phyloP scores from a whole-genome alignment of 2,113 vertebrate genomes.

The Calypte anna region DNA sequence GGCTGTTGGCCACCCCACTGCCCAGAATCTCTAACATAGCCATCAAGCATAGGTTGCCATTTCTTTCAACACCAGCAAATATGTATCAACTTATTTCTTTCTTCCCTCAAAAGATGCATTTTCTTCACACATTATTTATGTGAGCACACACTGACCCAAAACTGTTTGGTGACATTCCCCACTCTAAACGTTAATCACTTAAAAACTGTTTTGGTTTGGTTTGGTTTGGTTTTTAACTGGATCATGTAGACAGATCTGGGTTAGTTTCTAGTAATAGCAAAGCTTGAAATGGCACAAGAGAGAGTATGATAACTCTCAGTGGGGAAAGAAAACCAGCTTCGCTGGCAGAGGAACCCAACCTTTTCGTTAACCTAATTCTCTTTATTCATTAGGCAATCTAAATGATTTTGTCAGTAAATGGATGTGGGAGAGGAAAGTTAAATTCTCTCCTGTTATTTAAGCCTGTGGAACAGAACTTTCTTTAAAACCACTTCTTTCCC shows the following conservation, averaged over 20 bases:
- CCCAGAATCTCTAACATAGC: neutral
- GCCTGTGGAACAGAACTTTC: neutral
- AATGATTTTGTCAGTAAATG: neutral
- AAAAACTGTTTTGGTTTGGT: neutral
- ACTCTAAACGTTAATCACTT: neutral
- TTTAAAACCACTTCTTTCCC: neutral
- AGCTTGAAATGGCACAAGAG: neutral
- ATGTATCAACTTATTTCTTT: neutral
- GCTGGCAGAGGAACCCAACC: neutral
- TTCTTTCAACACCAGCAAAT: neutral
- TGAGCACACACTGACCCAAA: neutral
- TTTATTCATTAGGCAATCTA: neutral
- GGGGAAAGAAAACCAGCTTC: neutral
- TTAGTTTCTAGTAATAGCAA: neutral
- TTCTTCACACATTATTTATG: neutral
- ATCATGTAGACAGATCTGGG: neutral
- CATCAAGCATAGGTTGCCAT: accelerated
- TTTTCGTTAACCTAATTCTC: constrained; percentile 19
- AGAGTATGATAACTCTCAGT: neutral
- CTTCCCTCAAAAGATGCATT: neutral
- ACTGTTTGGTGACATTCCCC: neutral
- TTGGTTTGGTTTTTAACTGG: neutral
- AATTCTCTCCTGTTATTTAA: neutral
- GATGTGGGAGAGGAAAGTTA: neutral
- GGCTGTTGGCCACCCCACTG: accelerated